Base-by-base conservation (phyloP, 2,888 invertebrate genomes). In the Drosophila macrospina region DNA sequence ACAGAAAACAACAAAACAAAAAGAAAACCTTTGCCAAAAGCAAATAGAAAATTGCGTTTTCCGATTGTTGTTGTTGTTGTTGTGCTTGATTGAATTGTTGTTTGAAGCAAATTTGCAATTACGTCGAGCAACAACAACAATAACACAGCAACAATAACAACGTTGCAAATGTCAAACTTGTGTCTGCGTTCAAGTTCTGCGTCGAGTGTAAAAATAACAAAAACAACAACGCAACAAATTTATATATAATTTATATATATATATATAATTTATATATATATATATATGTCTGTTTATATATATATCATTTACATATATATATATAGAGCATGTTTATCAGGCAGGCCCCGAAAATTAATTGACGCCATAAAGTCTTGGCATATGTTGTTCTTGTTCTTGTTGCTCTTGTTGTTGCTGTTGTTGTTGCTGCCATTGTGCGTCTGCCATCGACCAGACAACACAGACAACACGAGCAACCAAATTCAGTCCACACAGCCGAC, bases 361-460 rank as follows among this genome's bases (percentile, higher is more conserved):
- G 86, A 82, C 70, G 88, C 80, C 87, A 81, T 83, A 82, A 86
- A 87, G 80, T 77, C 75, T 80, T 83, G 72, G 66, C 73, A 69
- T 60, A 57, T 56, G 51, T 67, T 69, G 55, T 60, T 20, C 20
- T 20, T 61, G 54, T 54, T 28, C 8, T 28, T 61, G 48, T 54
- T 52, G 48, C 67, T 69, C 50, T 63, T 61, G 51, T 54, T 42
- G 6, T 59, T 52, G 44, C 67, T 68, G 24, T 34, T 62, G 42
- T 68, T 72, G 62, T 55, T 74, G 52, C 65, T 72, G 69, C 47
- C 66, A 54, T 68, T 77, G 71, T 68, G 61, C 52, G 86, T 84
- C 78, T 83, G 78, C 73, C 51, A 75, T 55, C 64, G 73, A 37
- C 73, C 80, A 81, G 86, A 81, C 81, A 47, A 68, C 50, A 56